A percentile compares a stretch with the other conserved stretches of the same genome.
Evolutionary conservation across 2,888 invertebrate species (phyloP).

Genomic region (Diploptera punctata): DNA sequence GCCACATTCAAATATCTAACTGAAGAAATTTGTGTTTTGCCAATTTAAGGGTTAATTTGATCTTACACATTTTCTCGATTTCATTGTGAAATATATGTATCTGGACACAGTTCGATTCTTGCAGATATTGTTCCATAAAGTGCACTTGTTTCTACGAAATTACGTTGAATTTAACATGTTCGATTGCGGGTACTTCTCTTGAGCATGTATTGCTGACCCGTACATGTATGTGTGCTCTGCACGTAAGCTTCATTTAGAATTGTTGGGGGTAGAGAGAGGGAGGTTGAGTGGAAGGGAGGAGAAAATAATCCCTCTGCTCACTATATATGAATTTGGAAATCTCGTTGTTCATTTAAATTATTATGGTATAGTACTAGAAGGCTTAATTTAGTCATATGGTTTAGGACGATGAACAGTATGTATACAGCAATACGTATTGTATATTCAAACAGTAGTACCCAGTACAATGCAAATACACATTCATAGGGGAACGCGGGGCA

Average conservation of each 20-base stretch:
- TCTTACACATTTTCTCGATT: too few species aligned
- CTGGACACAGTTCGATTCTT: too few species aligned
- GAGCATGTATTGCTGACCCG: background rate
- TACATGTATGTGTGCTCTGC: background rate
- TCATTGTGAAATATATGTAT: too few species aligned
- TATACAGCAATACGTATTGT: background rate
- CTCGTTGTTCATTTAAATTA: constrained; percentile 16
- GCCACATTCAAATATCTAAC: too few species aligned
- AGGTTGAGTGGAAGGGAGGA: background rate
- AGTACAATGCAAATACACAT: background rate
- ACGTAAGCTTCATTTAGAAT: constrained; percentile 7
- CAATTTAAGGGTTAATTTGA: too few species aligned
- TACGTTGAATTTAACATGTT: too few species aligned
- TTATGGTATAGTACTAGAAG: background rate
- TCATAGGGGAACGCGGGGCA: background rate
- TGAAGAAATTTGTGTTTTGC: too few species aligned
- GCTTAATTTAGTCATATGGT: background rate
- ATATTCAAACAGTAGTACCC: background rate
- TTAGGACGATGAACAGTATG: background rate
- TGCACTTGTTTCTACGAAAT: too few species aligned
- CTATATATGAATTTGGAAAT: constrained; percentile 13
- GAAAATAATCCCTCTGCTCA: constrained; percentile 13
- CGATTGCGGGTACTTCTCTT: too few species aligned
- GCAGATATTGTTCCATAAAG: too few species aligned
- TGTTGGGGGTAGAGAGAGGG: background rate